Conservation (phyloP, 2,888 invertebrate species). For the Cryptocephalus moraei region DNA sequence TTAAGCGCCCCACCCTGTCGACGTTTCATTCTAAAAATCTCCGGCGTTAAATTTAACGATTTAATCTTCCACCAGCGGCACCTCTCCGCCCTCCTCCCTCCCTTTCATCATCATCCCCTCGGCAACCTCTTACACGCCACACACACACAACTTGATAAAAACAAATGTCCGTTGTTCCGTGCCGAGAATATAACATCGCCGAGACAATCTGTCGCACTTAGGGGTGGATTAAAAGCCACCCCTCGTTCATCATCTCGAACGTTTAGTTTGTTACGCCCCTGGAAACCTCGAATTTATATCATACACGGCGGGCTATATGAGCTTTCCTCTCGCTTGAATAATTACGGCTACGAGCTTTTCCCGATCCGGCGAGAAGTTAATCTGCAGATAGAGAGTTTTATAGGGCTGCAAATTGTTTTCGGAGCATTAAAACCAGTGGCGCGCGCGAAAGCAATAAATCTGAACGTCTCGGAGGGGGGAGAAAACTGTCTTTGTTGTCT, state of each 20-base stretch:
- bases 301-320: too few species aligned
- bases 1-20: too few species aligned
- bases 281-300: too few species aligned
- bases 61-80: background rate
- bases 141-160: background rate
- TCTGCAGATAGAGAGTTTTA: constrained; percentile 17
- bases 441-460: too few species aligned
- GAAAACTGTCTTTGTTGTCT: too few species aligned
- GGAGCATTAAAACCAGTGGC: constrained; percentile 1
- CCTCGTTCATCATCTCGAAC: background rate
- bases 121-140: background rate
- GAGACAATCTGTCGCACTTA: background rate
- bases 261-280: too few species aligned
- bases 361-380: constrained; percentile 15
- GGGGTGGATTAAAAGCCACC: background rate
- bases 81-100: background rate
- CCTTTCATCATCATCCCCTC: background rate
- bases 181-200: background rate
- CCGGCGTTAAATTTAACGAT: background rate
- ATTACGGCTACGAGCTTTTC: constrained; percentile 7
- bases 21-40: background rate
- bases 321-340: constrained; percentile 14
- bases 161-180: background rate
- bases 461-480: too few species aligned
- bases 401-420: constrained; percentile 16